These are phyloP conservation scores for Hydractinia echinata DNA, from an alignment of 30 jellyfish, hydroid and myxozoan genomes.

Conservation along the genomic window DNA sequence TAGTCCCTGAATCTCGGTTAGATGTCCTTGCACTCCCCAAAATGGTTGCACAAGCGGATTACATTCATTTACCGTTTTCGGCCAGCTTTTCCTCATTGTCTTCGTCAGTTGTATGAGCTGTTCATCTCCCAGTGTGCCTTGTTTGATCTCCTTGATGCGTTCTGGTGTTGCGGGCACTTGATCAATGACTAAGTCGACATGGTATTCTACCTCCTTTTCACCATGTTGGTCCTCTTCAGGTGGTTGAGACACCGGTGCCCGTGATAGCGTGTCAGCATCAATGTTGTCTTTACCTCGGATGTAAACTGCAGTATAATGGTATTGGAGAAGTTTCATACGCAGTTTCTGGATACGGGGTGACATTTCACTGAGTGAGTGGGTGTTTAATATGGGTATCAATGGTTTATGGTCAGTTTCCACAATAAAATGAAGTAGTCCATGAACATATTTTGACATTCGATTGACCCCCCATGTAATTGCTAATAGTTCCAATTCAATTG, in stretches of 20 bases:
- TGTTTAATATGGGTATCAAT: not conserved
- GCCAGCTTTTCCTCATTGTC: not conserved
- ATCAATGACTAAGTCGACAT: not conserved
- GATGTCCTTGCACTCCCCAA: no score
- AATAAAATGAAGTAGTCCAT: not conserved
- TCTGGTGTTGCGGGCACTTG: no score
- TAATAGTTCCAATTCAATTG: not conserved
- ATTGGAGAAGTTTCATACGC: not conserved
- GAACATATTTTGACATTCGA: not conserved
- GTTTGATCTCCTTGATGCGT: no score
- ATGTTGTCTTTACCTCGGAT: not conserved
- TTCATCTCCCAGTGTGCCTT: no score
- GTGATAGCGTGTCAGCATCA: conserved; percentile 2
- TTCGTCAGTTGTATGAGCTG: not conserved
- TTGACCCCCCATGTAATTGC: conserved; percentile 4
- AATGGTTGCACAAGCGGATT: not conserved
- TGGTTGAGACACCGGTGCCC: not conserved
- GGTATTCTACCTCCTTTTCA: not conserved
- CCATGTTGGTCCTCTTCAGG: not conserved
- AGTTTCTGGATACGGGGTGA: no score
- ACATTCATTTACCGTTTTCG: not conserved
- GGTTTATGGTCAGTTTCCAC: conserved; percentile 8
- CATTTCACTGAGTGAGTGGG: no score
- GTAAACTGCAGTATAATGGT: not conserved
- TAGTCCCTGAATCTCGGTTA: no score